These are phyloP conservation scores for Montipora capricornis DNA, from an alignment of 64 coral and sea anemone species.

Conservation along the genomic window DNA sequence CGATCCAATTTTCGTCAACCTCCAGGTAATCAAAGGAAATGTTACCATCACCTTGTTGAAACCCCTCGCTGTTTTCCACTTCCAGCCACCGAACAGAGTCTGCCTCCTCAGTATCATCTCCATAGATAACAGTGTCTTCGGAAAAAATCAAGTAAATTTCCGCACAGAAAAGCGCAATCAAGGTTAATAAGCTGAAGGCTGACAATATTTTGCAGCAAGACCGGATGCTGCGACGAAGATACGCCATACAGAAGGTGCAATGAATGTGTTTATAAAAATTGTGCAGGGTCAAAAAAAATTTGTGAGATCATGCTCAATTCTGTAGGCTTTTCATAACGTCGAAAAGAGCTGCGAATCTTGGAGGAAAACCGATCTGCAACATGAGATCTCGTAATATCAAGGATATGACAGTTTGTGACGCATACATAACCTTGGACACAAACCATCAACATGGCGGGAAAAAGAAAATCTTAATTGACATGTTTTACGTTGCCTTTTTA, in stretches of 20 bases:
- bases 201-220: background rate
- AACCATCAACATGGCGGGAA: constrained; percentile 5
- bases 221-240: background rate
- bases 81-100: background rate
- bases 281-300: no score
- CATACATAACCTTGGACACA: no score
- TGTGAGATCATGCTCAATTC: no score
- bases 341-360: no score
- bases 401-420: no score
- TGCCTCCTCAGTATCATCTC: background rate
- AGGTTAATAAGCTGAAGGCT: background rate
- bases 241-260: background rate
- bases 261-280: no score
- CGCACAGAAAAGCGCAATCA: background rate
- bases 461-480: background rate
- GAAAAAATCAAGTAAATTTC: background rate
- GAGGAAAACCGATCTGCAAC: no score
- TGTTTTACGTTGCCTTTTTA: no score
- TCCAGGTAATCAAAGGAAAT: background rate
- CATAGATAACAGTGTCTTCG: background rate
- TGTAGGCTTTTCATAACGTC: no score
- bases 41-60: background rate
- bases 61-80: background rate
- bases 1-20: constrained; percentile 74
- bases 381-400: no score